Conservation (phyloP, 1,140 invertebrate species). For the Panulirus ornatus region DNA sequence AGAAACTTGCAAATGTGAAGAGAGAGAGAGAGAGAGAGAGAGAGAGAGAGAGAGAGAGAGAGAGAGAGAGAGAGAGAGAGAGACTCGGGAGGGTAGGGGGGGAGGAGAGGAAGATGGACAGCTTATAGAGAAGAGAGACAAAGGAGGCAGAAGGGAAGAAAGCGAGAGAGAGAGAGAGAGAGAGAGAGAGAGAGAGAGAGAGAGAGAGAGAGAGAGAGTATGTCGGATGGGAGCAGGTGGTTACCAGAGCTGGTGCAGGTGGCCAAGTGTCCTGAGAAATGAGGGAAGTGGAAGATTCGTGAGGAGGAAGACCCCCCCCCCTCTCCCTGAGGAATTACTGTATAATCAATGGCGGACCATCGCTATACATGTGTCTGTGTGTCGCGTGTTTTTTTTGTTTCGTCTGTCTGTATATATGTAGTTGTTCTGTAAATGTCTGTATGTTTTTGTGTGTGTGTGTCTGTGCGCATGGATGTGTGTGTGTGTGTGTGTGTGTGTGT, state of each 20-base stretch:
- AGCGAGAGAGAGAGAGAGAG: background rate
- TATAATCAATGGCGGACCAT: no score
- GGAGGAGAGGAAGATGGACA: background rate
- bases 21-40: slow-evolving; percentile 11
- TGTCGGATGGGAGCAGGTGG: background rate
- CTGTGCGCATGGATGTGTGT: no score
- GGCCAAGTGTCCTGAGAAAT: background rate
- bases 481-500: no score
- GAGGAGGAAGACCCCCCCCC: background rate
- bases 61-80: slow-evolving; percentile 29
- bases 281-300: background rate
- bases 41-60: slow-evolving; percentile 29
- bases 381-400: no score
- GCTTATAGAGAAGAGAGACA: background rate
- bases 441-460: no score
- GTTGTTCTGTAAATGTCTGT: no score
- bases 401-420: no score
- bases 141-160: background rate
- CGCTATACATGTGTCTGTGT: no score
- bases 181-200: background rate
- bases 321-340: no score
- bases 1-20: background rate
- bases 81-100: no score
- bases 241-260: background rate
- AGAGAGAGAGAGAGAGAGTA: background rate